Percentiles rank a stretch among this genome's conserved stretches.
Evolutionary conservation across 1,140 invertebrate species (phyloP).

Genomic region (Maconellicoccus hirsutus): DNA sequence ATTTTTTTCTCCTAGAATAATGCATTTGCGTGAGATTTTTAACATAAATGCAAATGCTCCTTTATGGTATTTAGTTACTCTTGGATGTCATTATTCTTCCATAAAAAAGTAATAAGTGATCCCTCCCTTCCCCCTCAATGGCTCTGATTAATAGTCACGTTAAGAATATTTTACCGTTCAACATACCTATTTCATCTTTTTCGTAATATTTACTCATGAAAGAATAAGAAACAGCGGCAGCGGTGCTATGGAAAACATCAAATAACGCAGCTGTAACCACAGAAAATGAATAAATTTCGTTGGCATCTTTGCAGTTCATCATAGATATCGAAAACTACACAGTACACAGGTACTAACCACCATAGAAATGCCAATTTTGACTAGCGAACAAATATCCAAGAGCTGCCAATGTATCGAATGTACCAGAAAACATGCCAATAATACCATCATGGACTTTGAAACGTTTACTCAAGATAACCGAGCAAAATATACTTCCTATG

Average conservation of each 20-base stretch:
- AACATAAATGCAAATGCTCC: no score
- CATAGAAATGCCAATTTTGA: background rate
- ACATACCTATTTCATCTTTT: slow-evolving; percentile 24
- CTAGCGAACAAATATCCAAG: background rate
- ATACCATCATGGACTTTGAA: slow-evolving; percentile 5
- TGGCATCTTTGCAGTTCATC: background rate
- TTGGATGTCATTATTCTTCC: no score
- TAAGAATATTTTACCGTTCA: no score
- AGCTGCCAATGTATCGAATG: background rate
- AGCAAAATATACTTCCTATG: background rate
- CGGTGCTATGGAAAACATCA: slow-evolving; percentile 26
- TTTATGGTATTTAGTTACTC: no score
- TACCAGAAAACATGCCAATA: background rate
- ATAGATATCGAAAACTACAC: no score
- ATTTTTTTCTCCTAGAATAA: no score
- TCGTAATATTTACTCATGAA: slow-evolving; percentile 26
- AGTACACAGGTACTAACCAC: background rate
- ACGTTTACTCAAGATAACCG: background rate
- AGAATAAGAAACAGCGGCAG: slow-evolving; percentile 17
- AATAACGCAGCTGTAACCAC: slow-evolving; percentile 23
- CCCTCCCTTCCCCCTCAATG: no score
- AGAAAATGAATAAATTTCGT: background rate
- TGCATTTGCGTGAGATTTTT: no score
- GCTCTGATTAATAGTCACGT: no score
- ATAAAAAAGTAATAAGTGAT: no score